Evolutionary conservation across 2,113 vertebrate genomes (phyloP), one percentile per base, ranked within the genome.

Genomic region (Pelvicachromis taeniatus): DNA sequence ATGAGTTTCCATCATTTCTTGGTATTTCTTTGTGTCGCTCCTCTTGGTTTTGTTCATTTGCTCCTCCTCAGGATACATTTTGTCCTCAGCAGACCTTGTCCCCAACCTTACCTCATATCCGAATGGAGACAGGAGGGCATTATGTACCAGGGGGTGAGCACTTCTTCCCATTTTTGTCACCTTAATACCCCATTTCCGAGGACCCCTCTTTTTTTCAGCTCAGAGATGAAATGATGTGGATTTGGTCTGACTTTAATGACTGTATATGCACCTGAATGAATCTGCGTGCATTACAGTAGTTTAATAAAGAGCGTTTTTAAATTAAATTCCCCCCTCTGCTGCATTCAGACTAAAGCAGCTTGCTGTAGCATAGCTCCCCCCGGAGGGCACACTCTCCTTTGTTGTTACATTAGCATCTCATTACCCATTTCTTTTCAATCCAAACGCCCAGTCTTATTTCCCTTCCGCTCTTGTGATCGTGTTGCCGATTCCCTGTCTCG

Each of bases 381-480:
- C 89, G 52, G 61, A 91, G 93, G 92, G 92, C 87, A 79, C 81
- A 82, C 85, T 31, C 77, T 84, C 86, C 88, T 95, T 93, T 94
- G 91, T 95, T 93, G 91, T 92, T 91, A 93, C 83, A 95, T 93
- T 92, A 93, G 82, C 93, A 94, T 94, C 89, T 94, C 91, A 94
- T 95, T 94, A 93, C 58, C 75, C 85, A 52, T 87, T 92, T 93
- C 65, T 86, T 87, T 86, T 88, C 82, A 63, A 80, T 89, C 84
- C 83, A 88, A 86, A 85, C 7, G 48, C 84, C 58, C 65, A 7
- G 79, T 87, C 78, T 86, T 77, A 65, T 89, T 87, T 73, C 77
- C 86, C 48, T 81, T 86, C 58, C 79, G 75, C 70, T 85, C 84
- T 35, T 88, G 56, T 82, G 61, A 85, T 90, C 77, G 50, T 73